Evolutionary conservation across 1,140 invertebrate genomes (phyloP).

Genomic region (Papilio xuthus): DNA sequence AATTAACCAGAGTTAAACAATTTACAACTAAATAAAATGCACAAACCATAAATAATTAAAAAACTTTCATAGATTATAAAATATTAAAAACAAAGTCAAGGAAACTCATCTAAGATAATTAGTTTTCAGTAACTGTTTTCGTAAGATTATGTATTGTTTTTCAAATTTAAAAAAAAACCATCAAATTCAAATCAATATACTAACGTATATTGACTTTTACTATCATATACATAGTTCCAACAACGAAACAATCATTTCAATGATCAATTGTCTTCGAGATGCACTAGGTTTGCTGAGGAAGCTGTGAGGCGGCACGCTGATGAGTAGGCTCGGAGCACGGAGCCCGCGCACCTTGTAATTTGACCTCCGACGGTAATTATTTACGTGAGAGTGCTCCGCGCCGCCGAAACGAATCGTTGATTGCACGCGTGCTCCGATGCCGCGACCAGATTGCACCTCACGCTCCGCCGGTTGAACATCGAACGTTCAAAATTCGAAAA

Average conservation of each 20-base stretch:
- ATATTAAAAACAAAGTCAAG: no score
- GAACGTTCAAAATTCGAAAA: slow-evolving; percentile 23
- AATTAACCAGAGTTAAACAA: slow-evolving; percentile 22
- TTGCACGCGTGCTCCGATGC: slow-evolving; percentile 31
- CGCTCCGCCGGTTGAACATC: slow-evolving; percentile 52
- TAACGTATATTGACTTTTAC: not conserved
- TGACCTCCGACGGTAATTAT: slow-evolving; percentile 77
- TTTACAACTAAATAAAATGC: not conserved
- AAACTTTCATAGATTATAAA: no score
- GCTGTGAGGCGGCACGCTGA: slow-evolving; percentile 61
- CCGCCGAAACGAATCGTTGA: slow-evolving; percentile 40
- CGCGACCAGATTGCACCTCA: slow-evolving; percentile 63
- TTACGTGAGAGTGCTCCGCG: slow-evolving; percentile 74
- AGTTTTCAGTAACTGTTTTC: no score
- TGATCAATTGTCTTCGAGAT: slow-evolving; percentile 36
- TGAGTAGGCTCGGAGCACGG: not conserved
- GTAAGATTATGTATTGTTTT: no score
- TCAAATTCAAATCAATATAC: not conserved
- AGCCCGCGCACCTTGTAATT: slow-evolving; percentile 76
- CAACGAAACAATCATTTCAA: not conserved
- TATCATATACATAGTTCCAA: not conserved
- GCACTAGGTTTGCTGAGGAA: slow-evolving; percentile 60
- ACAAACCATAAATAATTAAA: not conserved
- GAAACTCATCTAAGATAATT: no score
- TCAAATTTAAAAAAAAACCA: no score